Evolutionary conservation across 2,888 invertebrate species (phyloP), one percentile per base, ranked within the genome.

Genomic region (Drosophila mettleri): DNA sequence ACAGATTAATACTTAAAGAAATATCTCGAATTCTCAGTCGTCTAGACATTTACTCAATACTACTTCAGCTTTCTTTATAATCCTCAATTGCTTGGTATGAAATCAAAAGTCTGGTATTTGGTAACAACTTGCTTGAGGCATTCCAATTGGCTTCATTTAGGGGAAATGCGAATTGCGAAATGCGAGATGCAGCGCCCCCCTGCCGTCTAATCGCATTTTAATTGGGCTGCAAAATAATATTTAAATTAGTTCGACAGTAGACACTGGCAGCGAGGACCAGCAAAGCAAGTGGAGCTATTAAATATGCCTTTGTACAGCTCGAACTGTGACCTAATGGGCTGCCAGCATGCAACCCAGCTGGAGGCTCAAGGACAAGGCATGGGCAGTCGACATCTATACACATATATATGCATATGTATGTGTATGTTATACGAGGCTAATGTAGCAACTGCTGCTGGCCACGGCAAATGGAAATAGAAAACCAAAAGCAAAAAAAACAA

Each of bases 211-310:
- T 83, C 71, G 69, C 76, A 53, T 78, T 83, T 86, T 83, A 83
- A 83, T 83, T 86, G 86, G 72, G 69, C 78, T 67, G 80, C 61
- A 70, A 74, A 80, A 80, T 70, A 83, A 83, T 83, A 86, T 83
- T 82, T 78, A 83, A 86, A 86, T 83, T 78, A 80, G 80, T 72
- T 68, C 74, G 76, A 76, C 58, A 29, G 46, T 46, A 66, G 72
- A 76, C 72, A 60, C 38, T 53, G 58, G 38, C 43, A 45, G 10
- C 45, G 43, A 43, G 36, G 69, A 55, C 41, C 48, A 31, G 43
- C 43, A 41, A 59, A 65, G 65, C 53, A 62, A 65, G 41, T 48
- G 57, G 54, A 81, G 74, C 68, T 84, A 71, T 79, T 81, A 71
- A 29, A 31, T 29, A 48, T 39, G 29, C 54, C 43, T 54, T 24